These are phyloP conservation scores for Cotesia chilonis DNA, from an alignment of 1,140 invertebrate genomes.

Conservation along the genomic window DNA sequence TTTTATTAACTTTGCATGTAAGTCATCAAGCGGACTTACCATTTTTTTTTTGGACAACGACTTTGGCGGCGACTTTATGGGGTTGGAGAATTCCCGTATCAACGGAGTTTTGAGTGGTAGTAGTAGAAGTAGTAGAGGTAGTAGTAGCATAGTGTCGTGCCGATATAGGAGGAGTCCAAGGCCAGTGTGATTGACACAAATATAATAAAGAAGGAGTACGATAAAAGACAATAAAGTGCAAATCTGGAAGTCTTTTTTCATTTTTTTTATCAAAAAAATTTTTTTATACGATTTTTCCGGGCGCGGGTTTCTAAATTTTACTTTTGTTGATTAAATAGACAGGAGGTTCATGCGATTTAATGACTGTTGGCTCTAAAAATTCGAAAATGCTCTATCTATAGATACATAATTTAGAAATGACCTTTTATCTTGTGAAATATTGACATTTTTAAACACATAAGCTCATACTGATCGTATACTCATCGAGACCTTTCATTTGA, in stretches of 20 bases:
- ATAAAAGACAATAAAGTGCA: constrained; percentile 65
- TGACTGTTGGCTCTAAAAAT: too few species aligned
- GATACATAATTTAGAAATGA: too few species aligned
- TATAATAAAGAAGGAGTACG: constrained; percentile 67
- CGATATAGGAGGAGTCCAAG: constrained; percentile 67
- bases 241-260: constrained; percentile 41
- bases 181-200: constrained; percentile 68
- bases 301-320: constrained; percentile 5
- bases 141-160: constrained; percentile 67
- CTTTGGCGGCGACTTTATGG: constrained; percentile 68
- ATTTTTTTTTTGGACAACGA: constrained; percentile 69
- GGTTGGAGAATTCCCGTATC: constrained; percentile 62
- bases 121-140: constrained; percentile 61
- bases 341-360: too few species aligned
- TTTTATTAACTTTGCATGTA: constrained; percentile 43
- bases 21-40: constrained; percentile 68
- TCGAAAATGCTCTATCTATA: too few species aligned
- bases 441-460: too few species aligned
- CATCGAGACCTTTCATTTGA: too few species aligned
- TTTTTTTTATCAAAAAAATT: constrained; percentile 25
- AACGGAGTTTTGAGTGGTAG: constrained; percentile 66
- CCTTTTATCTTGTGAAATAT: too few species aligned
- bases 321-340: constrained; percentile 5
- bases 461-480: too few species aligned
- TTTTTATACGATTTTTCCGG: constrained; percentile 9